Base-by-base conservation (phyloP, 35 echinoderm and acorn worm genomes). In the Heliocidaris tuberculata region DNA sequence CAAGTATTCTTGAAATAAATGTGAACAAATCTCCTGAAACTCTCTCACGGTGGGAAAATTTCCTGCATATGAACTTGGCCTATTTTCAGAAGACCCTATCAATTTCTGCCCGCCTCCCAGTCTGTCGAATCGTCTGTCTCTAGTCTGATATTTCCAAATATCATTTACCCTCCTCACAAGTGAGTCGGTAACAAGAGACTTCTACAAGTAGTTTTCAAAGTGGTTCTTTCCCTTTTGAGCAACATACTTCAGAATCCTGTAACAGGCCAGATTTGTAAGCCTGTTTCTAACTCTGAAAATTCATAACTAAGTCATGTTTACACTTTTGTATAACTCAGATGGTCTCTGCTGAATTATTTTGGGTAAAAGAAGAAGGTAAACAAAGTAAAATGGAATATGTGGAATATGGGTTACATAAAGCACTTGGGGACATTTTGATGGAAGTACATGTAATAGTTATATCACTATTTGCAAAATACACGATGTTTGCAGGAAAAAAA, bases 201-300 rank as follows among this genome's bases (percentile, higher is more conserved):
- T n/a, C 65, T 78, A 78, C 65, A 78, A 78, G 65, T 78, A 78
- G 65, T 78, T 78, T 78, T 78, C 65, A 78, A 78, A 78, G 21
- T n/a, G 65, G 65, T 78, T 24, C 27, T 56, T 56, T 56, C 52
- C 52, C 10, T 56, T 56, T 56, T 15, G 10, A 56, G 52, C 52
- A 11, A 15, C 52, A 56, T 13, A n/a, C 65, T 78, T 78, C 4
- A 19, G 65, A n/a, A 27, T 78, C 27, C 65, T n/a, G 65, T 78
- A 78, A 78, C 65, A 78, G 27, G 21, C 6, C 65, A 78, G 2
- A 5, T 78, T 78, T 56, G 52, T 56, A 15, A 42, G 35, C 35
- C 35, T 42, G 1, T 42, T 42, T 42, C 35, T 42, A 42, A 42
- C 35, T 42, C 35, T 42, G 35, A 42, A 42, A 42, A 42, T 42